These are phyloP conservation scores for Rattus rattus DNA, from an alignment of 2,113 vertebrate genomes.

Conservation along the genomic window DNA sequence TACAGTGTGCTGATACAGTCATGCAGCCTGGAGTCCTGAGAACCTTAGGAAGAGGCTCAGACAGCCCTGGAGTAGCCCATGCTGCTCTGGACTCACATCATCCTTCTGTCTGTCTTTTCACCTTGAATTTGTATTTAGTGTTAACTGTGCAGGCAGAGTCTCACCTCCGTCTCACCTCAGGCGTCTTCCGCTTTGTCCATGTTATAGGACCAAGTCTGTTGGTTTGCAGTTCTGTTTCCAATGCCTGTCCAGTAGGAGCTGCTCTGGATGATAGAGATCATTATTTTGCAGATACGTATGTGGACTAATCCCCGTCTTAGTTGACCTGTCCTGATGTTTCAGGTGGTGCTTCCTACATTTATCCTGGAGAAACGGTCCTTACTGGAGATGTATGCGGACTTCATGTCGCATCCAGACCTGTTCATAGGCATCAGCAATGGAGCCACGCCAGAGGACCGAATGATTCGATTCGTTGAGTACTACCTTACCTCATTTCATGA, in stretches of 20 bases:
- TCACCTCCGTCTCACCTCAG: constrained; percentile 43
- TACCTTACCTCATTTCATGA: constrained; percentile 99
- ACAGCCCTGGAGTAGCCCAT: no score
- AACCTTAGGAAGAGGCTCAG: background rate
- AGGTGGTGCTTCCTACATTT: constrained; percentile 99
- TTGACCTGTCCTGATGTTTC: constrained; percentile 53
- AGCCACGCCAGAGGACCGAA: constrained; percentile 92
- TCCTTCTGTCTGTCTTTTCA: background rate
- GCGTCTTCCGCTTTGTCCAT: background rate
- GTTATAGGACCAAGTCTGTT: background rate
- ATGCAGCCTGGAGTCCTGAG: background rate
- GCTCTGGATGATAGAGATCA: background rate
- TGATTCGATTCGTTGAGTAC: constrained; percentile 98
- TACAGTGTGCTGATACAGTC: background rate
- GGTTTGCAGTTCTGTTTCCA: constrained; percentile 30
- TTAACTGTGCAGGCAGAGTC: background rate
- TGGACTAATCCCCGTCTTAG: background rate
- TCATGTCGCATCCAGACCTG: constrained; percentile 98
- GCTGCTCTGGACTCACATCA: background rate
- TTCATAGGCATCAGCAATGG: constrained; percentile 94
- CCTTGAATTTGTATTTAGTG: constrained; percentile 21
- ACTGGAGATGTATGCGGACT: constrained; percentile 99
- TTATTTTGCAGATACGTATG: background rate
- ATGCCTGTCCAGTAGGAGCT: background rate
- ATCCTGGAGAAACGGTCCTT: constrained; percentile 98